Conservation (phyloP, 2,797 vertebrate species). For the Paguma larvata region DNA sequence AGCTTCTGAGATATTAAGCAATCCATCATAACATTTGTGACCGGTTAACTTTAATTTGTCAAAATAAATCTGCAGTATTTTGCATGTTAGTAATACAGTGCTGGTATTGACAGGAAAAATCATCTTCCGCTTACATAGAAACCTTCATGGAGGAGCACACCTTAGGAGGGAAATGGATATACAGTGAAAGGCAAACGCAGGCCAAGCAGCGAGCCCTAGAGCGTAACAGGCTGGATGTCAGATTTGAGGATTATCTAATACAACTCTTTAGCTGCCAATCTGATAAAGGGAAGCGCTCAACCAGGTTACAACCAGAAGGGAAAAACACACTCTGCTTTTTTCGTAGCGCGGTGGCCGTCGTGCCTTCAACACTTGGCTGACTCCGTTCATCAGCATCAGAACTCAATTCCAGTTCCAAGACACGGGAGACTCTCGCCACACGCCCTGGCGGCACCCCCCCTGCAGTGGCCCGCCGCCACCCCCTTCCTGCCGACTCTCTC, state of each 20-base stretch:
- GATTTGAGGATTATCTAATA: slow-evolving; percentile 88
- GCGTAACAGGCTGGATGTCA: slow-evolving; percentile 86
- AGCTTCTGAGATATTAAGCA: slow-evolving; percentile 75
- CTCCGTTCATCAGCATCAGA: slow-evolving; percentile 76
- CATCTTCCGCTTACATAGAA: slow-evolving; percentile 83
- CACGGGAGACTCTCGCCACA: slow-evolving; percentile 61
- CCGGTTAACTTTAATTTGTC: slow-evolving; percentile 85
- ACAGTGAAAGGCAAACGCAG: slow-evolving; percentile 86
- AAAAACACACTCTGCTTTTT: slow-evolving; percentile 77
- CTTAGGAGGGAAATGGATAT: slow-evolving; percentile 85
- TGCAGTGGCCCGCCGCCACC: slow-evolving; percentile 42
- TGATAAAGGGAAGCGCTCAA: slow-evolving; percentile 87
- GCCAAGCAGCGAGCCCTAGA: slow-evolving; percentile 84
- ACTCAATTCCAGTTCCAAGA: slow-evolving; percentile 76
- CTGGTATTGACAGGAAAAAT: slow-evolving; percentile 86
- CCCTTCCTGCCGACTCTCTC: slow-evolving; percentile 67
- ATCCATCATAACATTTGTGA: slow-evolving; percentile 79
- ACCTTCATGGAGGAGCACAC: slow-evolving; percentile 88
- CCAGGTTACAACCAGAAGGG: slow-evolving; percentile 86
- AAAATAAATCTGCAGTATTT: slow-evolving; percentile 87
- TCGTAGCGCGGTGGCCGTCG: slow-evolving; percentile 43
- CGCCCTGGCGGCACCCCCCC: background rate
- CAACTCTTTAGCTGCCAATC: slow-evolving; percentile 89
- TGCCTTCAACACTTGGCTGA: slow-evolving; percentile 75
- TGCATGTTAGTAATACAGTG: slow-evolving; percentile 86